Evolutionary conservation across 2,113 vertebrate species (phyloP).

Genomic region (Corythaeola cristata): DNA sequence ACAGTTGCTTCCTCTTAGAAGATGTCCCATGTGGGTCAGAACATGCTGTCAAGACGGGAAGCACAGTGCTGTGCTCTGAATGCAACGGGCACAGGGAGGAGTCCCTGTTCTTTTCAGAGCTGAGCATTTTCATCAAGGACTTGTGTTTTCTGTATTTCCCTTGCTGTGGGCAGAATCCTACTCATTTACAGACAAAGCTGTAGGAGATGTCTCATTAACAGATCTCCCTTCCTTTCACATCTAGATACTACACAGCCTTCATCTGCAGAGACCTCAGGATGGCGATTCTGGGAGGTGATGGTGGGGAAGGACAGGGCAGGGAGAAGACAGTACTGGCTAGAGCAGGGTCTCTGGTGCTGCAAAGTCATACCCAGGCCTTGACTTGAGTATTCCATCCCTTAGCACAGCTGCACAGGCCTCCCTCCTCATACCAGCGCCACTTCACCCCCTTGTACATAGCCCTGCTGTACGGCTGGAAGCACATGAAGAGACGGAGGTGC

Average conservation of each 20-base stretch:
- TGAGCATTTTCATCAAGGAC: not conserved
- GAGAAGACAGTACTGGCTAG: not conserved
- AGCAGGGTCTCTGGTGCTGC: not conserved
- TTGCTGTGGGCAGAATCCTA: not conserved
- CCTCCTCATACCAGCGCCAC: conserved; percentile 70
- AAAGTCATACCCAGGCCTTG: conserved; percentile 85
- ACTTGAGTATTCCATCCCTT: conserved; percentile 45
- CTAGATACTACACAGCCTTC: not conserved
- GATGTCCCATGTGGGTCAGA: not conserved
- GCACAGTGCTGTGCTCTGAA: not conserved
- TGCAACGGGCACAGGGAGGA: not conserved
- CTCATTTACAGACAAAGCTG: not conserved
- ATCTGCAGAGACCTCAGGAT: not conserved
- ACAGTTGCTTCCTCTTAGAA: not conserved
- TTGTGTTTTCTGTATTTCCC: not conserved
- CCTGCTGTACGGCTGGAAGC: conserved; percentile 75
- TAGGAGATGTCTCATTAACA: not conserved
- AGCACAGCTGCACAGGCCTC: conserved; percentile 26
- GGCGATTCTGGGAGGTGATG: not conserved
- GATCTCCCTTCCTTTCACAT: not conserved
- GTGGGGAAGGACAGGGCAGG: not conserved
- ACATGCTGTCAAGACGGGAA: not conserved
- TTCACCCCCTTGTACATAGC: conserved; percentile 78
- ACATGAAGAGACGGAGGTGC: conserved; percentile 80
- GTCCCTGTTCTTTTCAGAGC: not conserved